Percentiles rank a stretch among this genome's conserved stretches.
Evolutionary conservation across 2,113 vertebrate genomes (phyloP).

Genomic region (Hiodon alosoides): DNA sequence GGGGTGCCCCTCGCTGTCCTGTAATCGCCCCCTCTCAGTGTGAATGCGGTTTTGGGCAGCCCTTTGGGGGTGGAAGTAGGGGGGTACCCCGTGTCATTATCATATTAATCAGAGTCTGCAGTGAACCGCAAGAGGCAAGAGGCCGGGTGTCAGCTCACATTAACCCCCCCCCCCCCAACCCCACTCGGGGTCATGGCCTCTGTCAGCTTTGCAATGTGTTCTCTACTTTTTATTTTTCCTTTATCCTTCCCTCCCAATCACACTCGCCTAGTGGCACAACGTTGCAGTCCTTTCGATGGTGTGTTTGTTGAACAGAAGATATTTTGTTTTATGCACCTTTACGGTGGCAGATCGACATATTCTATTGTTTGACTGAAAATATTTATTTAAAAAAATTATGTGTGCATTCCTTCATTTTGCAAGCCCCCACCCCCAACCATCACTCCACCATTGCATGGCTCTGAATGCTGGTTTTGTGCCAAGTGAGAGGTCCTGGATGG

Average conservation of each 20-base stretch:
- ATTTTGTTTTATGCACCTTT: too few relatives aligned
- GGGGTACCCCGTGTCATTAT: constrained; percentile 23
- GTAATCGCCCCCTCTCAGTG: constrained; percentile 15
- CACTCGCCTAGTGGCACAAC: neutral
- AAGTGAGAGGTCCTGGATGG: neutral
- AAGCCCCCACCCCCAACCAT: neutral
- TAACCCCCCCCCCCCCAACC: constrained; percentile 17
- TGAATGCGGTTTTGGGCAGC: neutral
- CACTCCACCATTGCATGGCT: constrained; percentile 21
- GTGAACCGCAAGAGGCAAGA: constrained; percentile 20
- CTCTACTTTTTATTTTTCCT: neutral
- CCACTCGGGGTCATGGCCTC: neutral
- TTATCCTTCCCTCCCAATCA: neutral
- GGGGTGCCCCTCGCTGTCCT: constrained; percentile 16
- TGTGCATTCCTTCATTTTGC: too few relatives aligned
- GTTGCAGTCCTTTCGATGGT: too few relatives aligned
- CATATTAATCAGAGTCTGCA: constrained; percentile 33
- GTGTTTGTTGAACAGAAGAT: too few relatives aligned
- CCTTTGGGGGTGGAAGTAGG: neutral
- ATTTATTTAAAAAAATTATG: too few relatives aligned
- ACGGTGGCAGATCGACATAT: too few relatives aligned
- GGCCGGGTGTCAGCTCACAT: constrained; percentile 23
- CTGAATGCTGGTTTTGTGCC: neutral
- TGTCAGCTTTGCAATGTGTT: neutral
- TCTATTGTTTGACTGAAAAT: too few relatives aligned